phyloP scores from a whole-genome alignment of 2,797 vertebrate species.

The Vultur gryphus region DNA sequence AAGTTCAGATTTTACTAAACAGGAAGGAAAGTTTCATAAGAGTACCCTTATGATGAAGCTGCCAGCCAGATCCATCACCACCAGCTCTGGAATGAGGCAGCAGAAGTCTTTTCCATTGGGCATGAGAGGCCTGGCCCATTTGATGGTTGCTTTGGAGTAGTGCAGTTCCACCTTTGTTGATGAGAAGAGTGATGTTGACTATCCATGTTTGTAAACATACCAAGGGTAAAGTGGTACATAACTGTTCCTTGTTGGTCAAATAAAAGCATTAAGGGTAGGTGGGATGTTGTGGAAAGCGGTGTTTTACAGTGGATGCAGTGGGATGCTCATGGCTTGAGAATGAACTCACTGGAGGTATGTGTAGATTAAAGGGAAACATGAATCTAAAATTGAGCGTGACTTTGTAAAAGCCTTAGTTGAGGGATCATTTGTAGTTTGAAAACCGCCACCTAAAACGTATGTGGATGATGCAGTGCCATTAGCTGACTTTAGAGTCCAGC shows the following conservation, averaged over 20 bases:
- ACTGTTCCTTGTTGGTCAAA: background rate
- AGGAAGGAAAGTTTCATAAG: background rate
- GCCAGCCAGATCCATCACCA: background rate
- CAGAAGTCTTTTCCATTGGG: background rate
- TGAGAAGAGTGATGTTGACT: background rate
- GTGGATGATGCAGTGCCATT: background rate
- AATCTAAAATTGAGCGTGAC: background rate
- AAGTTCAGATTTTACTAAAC: background rate
- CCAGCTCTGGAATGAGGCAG: background rate
- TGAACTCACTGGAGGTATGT: background rate
- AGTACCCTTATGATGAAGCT: background rate
- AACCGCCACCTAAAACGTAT: background rate
- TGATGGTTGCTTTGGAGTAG: background rate
- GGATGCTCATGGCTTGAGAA: background rate
- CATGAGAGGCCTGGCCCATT: accelerated
- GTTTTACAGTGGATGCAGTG: background rate
- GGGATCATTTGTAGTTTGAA: background rate
- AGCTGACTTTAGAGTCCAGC: background rate
- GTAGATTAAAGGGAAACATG: background rate
- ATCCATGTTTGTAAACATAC: background rate
- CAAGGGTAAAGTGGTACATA: background rate
- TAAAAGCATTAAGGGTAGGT: background rate
- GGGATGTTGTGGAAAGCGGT: background rate
- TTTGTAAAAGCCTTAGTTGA: background rate
- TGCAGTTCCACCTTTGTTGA: background rate